Percentiles rank a stretch among this genome's conserved stretches.
Conservation (phyloP, 2,888 invertebrate genomes). For the Vesta saturnalis region DNA sequence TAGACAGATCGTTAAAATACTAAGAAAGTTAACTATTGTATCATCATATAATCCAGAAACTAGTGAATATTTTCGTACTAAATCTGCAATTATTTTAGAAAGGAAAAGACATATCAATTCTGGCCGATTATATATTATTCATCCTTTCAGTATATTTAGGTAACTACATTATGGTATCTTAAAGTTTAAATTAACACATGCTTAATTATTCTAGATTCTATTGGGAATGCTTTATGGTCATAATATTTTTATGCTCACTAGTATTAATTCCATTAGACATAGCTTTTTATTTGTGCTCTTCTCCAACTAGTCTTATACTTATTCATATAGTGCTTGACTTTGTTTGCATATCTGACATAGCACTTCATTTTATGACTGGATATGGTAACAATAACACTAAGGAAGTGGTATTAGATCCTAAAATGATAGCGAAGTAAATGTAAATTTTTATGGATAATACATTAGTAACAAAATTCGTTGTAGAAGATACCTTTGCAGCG, state of each 20-base stretch:
- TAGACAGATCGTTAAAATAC: background rate
- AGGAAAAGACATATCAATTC: slow-evolving; percentile 51
- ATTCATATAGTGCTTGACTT: slow-evolving; percentile 40
- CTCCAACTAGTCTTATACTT: background rate
- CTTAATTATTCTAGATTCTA: slow-evolving; percentile 20
- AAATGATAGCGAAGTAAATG: slow-evolving; percentile 49
- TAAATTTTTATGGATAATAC: background rate
- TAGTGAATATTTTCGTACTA: slow-evolving; percentile 51
- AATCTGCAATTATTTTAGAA: slow-evolving; percentile 51
- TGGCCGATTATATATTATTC: slow-evolving; percentile 51
- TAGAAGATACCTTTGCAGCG: background rate
- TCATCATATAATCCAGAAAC: slow-evolving; percentile 20
- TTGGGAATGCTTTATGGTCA: slow-evolving; percentile 42
- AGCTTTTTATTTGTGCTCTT: slow-evolving; percentile 10
- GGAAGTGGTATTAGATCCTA: slow-evolving; percentile 53
- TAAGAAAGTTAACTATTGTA: slow-evolving; percentile 19
- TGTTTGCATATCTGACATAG: slow-evolving; percentile 54
- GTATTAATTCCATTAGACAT: slow-evolving; percentile 39
- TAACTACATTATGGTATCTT: background rate
- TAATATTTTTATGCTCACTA: slow-evolving; percentile 27
- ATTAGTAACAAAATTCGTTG: background rate
- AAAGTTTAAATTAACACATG: background rate
- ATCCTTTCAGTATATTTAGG: slow-evolving; percentile 58
- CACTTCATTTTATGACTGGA: slow-evolving; percentile 58
- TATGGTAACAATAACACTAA: slow-evolving; percentile 56